Conservation (phyloP, 2,113 vertebrate genomes). For the Hiodon alosoides region DNA sequence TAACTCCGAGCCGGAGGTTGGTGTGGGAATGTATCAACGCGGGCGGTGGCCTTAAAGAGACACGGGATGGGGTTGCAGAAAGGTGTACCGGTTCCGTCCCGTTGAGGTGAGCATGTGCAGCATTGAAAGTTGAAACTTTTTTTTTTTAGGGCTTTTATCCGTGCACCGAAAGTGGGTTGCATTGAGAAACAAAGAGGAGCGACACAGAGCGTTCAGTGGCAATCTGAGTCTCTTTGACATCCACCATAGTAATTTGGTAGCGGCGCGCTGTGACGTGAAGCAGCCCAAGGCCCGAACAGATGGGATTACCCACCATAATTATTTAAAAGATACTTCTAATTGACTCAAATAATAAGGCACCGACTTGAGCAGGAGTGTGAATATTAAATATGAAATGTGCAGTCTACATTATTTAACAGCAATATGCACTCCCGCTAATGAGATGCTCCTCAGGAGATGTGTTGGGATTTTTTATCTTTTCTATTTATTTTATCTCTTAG, state of each 20-base stretch:
- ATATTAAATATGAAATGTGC: constrained; percentile 30
- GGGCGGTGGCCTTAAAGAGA: background rate
- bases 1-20: background rate
- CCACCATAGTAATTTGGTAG: constrained; percentile 1
- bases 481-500: constrained; percentile 9
- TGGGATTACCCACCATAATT: constrained; percentile 3
- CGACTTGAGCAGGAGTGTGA: background rate
- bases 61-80: too few relatives aligned
- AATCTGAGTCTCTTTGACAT: background rate
- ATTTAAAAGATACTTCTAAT: constrained; percentile 12
- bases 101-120: too few relatives aligned
- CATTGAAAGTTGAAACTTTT: too few relatives aligned
- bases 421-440: constrained; percentile 22
- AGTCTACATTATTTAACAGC: constrained; percentile 31
- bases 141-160: background rate
- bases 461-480: constrained; percentile 10
- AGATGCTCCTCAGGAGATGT: constrained; percentile 11
- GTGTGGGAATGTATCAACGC: background rate
- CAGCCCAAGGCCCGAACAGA: constrained; percentile 17
- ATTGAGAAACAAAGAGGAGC: background rate
- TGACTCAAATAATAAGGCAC: constrained; percentile 17
- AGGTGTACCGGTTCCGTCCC: too few relatives aligned
- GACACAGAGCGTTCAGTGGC: background rate
- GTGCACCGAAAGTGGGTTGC: background rate
- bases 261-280: background rate